Conservation (phyloP, 1,140 invertebrate genomes). For the Gryon sp. region DNA sequence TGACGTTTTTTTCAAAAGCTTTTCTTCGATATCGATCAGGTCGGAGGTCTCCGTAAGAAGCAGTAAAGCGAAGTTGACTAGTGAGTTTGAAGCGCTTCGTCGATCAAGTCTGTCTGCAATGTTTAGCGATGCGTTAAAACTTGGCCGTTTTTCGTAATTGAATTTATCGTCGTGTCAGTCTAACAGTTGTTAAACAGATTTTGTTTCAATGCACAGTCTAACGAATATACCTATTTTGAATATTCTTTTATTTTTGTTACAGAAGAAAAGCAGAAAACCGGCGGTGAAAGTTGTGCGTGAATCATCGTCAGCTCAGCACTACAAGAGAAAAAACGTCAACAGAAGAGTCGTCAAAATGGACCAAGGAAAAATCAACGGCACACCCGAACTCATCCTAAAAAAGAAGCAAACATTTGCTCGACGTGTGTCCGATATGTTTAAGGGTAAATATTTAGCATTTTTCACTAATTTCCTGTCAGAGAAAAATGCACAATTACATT, state of each 20-base stretch:
- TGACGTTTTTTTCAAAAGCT: conserved; percentile 50
- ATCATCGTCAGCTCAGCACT: not conserved
- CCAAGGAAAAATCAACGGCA: conserved; percentile 47
- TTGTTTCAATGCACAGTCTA: not conserved
- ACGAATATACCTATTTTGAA: conserved; percentile 1
- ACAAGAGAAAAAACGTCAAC: not conserved
- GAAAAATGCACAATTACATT: not conserved
- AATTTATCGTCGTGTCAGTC: conserved; percentile 30
- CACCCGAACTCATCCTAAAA: conserved; percentile 55
- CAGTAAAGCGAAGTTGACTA: conserved; percentile 38
- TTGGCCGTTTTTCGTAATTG: conserved; percentile 24
- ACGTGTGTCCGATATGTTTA: conserved; percentile 74
- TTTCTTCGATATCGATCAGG: conserved; percentile 61
- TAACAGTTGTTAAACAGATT: conserved; percentile 2
- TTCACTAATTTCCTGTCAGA: not conserved
- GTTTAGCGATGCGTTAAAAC: conserved; percentile 46
- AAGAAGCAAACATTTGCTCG: conserved; percentile 70
- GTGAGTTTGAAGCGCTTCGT: conserved; percentile 24
- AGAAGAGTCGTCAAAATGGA: conserved; percentile 39
- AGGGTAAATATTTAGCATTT: conserved; percentile 64
- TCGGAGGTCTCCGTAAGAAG: conserved; percentile 58
- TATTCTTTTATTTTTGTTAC: conserved; percentile 14
- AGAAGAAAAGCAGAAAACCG: conserved; percentile 20
- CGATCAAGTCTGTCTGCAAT: conserved; percentile 29
- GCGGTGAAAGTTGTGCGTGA: conserved; percentile 13